These are phyloP conservation scores for Myiotriccus ornatus DNA, from an alignment of 2,797 vertebrate genomes.

Conservation along the genomic window DNA sequence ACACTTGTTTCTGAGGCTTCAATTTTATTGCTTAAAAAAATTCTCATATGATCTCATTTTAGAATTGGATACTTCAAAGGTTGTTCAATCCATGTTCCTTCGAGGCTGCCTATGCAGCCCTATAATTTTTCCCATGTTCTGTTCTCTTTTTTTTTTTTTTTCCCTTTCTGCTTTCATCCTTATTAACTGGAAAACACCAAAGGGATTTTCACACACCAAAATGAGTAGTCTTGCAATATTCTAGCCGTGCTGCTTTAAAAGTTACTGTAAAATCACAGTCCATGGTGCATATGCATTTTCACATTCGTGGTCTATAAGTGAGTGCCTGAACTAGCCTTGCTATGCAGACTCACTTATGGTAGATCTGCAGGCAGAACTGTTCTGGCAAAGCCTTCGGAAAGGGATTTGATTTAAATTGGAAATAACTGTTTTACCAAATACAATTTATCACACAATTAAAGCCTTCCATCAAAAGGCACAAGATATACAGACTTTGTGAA, in stretches of 20 bases:
- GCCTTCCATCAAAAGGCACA: background rate
- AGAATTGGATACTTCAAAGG: conserved; percentile 41
- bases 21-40: conserved; percentile 50
- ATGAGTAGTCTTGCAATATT: conserved; percentile 10
- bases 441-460: background rate
- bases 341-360: background rate
- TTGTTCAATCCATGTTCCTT: conserved; percentile 34
- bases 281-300: background rate
- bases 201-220: conserved; percentile 48
- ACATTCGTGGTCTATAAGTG: fast-evolving
- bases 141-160: background rate
- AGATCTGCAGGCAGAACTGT: background rate
- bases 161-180: background rate
- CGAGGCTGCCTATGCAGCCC: conserved; percentile 23
- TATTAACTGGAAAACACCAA: conserved; percentile 55
- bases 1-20: conserved; percentile 51
- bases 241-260: background rate
- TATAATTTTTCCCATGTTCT: conserved; percentile 44
- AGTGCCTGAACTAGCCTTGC: background rate
- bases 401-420: background rate
- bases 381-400: background rate
- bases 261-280: background rate
- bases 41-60: conserved; percentile 54
- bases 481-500: background rate
- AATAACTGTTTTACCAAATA: background rate